Evolutionary conservation across 2,888 invertebrate species (phyloP).

Genomic region (Cosmorhoe ocellata): DNA sequence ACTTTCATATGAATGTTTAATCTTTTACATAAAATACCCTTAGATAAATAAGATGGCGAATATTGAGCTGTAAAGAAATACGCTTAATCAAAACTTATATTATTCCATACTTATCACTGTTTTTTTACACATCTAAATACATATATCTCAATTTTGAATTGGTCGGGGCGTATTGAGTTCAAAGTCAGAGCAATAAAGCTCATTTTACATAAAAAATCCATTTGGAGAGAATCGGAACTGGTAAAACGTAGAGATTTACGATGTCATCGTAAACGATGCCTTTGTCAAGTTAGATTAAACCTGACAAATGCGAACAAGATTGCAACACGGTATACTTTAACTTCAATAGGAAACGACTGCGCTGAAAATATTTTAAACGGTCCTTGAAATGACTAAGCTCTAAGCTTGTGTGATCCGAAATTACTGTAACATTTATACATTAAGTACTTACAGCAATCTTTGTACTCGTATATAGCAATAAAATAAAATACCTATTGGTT

Average conservation of each 20-base stretch:
- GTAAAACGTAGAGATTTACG: slow-evolving; percentile 53
- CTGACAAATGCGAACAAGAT: slow-evolving; percentile 41
- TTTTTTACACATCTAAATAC: too few species aligned
- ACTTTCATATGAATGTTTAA: too few species aligned
- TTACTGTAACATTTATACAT: too few species aligned
- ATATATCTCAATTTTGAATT: background rate
- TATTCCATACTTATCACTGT: too few species aligned
- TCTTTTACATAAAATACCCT: too few species aligned
- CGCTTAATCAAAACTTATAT: too few species aligned
- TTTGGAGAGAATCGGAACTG: slow-evolving; percentile 34
- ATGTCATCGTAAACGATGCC: slow-evolving; percentile 56
- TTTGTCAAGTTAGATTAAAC: slow-evolving; percentile 58
- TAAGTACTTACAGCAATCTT: too few species aligned
- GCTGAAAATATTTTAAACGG: slow-evolving; percentile 4
- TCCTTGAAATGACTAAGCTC: background rate
- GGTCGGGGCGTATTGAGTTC: background rate
- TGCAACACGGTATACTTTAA: slow-evolving; percentile 34
- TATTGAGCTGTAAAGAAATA: too few species aligned
- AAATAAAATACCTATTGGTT: too few species aligned
- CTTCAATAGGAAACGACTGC: slow-evolving; percentile 14
- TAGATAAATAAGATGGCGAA: too few species aligned
- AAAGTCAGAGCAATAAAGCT: background rate
- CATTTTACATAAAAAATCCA: background rate
- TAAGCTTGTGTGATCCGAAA: background rate
- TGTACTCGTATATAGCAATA: too few species aligned